phyloP scores from a whole-genome alignment of 2,888 invertebrate genomes.

The Cheiracanthium punctorium region DNA sequence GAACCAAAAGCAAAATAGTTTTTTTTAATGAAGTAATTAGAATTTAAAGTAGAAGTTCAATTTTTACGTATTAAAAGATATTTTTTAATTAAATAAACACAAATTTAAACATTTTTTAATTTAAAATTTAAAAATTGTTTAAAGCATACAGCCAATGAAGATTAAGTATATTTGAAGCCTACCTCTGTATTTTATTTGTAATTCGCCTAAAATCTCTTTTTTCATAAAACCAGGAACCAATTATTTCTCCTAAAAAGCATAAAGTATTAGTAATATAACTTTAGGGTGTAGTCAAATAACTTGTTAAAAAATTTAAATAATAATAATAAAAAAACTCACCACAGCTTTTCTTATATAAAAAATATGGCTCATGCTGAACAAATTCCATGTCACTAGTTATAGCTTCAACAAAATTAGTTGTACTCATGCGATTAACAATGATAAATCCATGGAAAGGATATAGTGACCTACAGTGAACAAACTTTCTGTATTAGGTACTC shows the following conservation, averaged over 20 bases:
- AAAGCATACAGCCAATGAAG: too few species aligned
- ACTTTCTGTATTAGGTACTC: too few species aligned
- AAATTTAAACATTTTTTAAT: too few species aligned
- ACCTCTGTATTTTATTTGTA: conserved; percentile 59
- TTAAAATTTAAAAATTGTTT: too few species aligned
- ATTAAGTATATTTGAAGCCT: too few species aligned
- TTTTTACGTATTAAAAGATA: too few species aligned
- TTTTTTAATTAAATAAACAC: too few species aligned
- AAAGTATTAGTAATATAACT: not conserved
- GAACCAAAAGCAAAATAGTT: too few species aligned
- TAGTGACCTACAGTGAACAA: conserved; percentile 56
- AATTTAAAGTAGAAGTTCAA: too few species aligned
- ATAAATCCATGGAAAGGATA: conserved; percentile 91
- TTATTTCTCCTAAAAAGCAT: conserved; percentile 36
- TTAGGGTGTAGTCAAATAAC: too few species aligned
- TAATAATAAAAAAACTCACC: conserved; percentile 72
- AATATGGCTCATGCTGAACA: conserved; percentile 93
- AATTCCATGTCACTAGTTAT: conserved; percentile 92
- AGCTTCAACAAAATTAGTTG: conserved; percentile 93
- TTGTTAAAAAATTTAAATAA: not conserved
- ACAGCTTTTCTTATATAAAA: conserved; percentile 82
- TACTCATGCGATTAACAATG: conserved; percentile 93
- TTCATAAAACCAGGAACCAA: conserved; percentile 66
- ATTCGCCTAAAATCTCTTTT: conserved; percentile 42
- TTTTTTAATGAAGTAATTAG: too few species aligned